Conservation (phyloP, 2,888 invertebrate species). For the Achlya flavicornis region DNA sequence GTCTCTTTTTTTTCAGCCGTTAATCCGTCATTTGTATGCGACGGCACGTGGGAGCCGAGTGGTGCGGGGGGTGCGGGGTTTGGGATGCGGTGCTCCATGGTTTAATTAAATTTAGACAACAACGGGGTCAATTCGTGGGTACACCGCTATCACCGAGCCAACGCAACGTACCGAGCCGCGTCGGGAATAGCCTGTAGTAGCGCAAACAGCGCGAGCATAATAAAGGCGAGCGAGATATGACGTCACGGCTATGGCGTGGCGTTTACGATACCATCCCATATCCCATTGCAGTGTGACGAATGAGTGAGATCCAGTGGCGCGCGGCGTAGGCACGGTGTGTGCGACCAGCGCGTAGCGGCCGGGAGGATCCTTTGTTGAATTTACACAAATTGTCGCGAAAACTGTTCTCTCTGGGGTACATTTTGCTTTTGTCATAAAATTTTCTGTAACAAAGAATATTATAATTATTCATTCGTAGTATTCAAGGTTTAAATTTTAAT, state of each 20-base stretch:
- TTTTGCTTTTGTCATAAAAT: neutral
- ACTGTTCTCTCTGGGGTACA: neutral
- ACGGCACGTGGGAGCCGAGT: constrained; percentile 26
- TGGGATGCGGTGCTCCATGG: constrained; percentile 12
- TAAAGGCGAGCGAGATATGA: neutral
- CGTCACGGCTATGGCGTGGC: neutral
- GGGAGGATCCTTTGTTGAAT: neutral
- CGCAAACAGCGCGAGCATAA: neutral
- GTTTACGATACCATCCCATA: neutral
- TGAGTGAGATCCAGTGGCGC: too few species aligned
- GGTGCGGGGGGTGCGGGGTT: constrained; percentile 16
- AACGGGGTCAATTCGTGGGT: constrained; percentile 19
- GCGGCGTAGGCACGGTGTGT: too few species aligned
- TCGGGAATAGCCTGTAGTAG: neutral
- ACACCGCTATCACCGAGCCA: constrained; percentile 9
- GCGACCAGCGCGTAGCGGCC: neutral
- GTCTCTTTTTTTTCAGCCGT: constrained; percentile 34
- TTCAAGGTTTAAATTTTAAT: neutral
- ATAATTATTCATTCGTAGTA: neutral
- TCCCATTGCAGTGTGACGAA: neutral
- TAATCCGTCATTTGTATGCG: constrained; percentile 48
- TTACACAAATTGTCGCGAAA: neutral
- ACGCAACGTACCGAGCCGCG: constrained; percentile 10
- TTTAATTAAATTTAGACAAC: constrained; percentile 37
- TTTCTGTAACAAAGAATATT: neutral